Evolutionary conservation across 2,888 invertebrate genomes (phyloP).

Genomic region (Drosophila parthenogenetica): DNA sequence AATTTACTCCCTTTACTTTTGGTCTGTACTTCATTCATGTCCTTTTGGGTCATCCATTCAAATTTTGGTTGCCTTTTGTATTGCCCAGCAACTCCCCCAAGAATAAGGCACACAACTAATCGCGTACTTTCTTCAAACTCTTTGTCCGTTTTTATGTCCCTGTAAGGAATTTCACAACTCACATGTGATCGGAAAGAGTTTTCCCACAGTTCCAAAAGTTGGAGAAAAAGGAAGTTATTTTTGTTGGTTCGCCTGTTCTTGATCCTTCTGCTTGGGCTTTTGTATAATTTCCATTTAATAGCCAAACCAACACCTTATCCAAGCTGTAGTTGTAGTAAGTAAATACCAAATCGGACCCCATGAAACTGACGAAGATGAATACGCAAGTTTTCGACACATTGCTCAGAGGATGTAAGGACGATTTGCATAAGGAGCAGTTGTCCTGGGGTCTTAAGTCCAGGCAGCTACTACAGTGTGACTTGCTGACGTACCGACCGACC

Average conservation of each 20-base stretch:
- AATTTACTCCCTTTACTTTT: neutral
- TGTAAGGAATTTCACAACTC: constrained; percentile 50
- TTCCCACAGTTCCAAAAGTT: constrained; percentile 58
- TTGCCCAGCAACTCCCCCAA: constrained; percentile 36
- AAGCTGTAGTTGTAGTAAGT: constrained; percentile 38
- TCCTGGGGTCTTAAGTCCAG: constrained; percentile 34
- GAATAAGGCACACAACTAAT: constrained; percentile 41
- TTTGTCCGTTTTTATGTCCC: constrained; percentile 67
- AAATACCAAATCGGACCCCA: constrained; percentile 45
- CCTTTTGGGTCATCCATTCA: constrained; percentile 61
- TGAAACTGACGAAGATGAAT: constrained; percentile 82
- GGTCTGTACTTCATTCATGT: constrained; percentile 29
- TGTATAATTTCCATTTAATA: constrained; percentile 77
- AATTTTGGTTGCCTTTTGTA: constrained; percentile 62
- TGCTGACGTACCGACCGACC: constrained; percentile 57
- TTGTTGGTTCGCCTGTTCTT: constrained; percentile 12
- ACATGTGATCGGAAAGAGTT: constrained; percentile 61
- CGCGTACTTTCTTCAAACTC: constrained; percentile 58
- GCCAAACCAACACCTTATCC: constrained; percentile 65
- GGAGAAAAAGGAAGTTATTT: constrained; percentile 73
- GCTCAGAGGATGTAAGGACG: constrained; percentile 17
- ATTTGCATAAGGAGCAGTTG: constrained; percentile 66
- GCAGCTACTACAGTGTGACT: constrained; percentile 42
- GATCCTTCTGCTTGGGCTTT: constrained; percentile 40
- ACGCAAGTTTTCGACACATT: constrained; percentile 64